A percentile compares a stretch with the other conserved stretches of the same genome.
phyloP scores from a whole-genome alignment of 2,797 vertebrate species.

The Ciconia nigra region DNA sequence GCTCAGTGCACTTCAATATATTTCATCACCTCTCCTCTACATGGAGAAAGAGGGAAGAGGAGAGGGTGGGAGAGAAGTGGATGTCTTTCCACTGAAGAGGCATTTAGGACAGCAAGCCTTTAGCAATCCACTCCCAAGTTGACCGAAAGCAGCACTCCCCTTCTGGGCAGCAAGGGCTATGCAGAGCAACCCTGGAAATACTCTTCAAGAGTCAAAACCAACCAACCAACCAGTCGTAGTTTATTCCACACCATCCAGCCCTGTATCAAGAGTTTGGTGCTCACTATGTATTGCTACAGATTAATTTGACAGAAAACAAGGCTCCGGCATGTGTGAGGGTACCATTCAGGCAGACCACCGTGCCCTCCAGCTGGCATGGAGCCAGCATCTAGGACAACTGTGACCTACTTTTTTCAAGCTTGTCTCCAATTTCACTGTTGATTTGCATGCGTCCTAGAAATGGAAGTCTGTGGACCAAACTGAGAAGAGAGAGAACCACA shows the following conservation, averaged over 20 bases:
- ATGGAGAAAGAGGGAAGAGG: background rate
- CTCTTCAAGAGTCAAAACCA: background rate
- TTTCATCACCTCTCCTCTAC: background rate
- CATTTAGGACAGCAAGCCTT: background rate
- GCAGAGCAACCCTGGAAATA: background rate
- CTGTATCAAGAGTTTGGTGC: background rate
- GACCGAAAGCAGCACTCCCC: background rate
- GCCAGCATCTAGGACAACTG: background rate
- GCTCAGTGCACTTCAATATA: background rate
- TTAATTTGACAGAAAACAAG: background rate
- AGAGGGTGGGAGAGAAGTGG: background rate
- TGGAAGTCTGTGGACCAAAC: background rate
- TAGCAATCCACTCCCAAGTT: background rate
- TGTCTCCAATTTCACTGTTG: background rate
- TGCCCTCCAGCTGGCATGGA: background rate
- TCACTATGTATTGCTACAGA: background rate
- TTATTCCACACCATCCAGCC: background rate
- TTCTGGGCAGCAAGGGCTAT: background rate
- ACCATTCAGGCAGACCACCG: background rate
- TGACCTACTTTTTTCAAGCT: background rate
- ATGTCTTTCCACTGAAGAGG: background rate
- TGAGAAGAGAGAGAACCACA: background rate
- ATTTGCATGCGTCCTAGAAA: background rate
- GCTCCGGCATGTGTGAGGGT: fast-evolving
- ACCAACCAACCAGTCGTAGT: background rate